phyloP scores from a whole-genome alignment of 2,797 vertebrate genomes.

The Epinephelus coioides region DNA sequence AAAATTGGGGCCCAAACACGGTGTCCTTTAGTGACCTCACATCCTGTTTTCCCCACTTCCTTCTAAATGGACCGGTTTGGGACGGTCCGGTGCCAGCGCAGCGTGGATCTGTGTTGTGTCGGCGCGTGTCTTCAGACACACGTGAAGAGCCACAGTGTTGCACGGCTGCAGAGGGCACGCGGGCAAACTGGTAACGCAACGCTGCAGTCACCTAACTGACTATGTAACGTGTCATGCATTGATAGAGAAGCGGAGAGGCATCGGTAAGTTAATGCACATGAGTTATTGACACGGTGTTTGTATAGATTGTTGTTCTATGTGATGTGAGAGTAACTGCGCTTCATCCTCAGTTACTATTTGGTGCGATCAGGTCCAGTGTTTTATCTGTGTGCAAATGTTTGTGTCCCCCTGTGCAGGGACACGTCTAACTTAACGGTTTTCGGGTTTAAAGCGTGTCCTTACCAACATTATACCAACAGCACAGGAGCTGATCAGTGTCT shows the following conservation, averaged over 20 bases:
- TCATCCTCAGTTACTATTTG: background rate
- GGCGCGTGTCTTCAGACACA: constrained; percentile 38
- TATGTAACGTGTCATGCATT: constrained; percentile 13
- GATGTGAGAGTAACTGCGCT: background rate
- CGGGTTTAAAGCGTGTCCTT: background rate
- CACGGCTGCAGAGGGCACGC: constrained; percentile 24
- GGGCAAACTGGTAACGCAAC: background rate
- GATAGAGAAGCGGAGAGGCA: background rate
- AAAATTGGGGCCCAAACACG: constrained; percentile 34
- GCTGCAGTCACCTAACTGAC: background rate
- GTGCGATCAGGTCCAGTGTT: background rate
- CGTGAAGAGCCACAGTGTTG: background rate
- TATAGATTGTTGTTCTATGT: fast-evolving
- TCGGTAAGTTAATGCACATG: constrained; percentile 41
- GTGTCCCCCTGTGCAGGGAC: background rate
- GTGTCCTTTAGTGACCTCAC: constrained; percentile 79
- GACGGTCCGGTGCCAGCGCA: constrained; percentile 62
- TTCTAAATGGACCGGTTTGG: constrained; percentile 71
- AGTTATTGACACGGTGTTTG: background rate
- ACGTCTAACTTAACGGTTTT: background rate
- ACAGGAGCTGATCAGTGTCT: too few species aligned
- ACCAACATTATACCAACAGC: too few species aligned
- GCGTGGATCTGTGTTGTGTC: constrained; percentile 46
- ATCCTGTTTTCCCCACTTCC: constrained; percentile 82
- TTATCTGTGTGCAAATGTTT: background rate